Percentiles rank a stretch among this genome's conserved stretches.
Evolutionary conservation across 2,797 vertebrate genomes (phyloP).

Genomic region (Macropus fuliginosus): DNA sequence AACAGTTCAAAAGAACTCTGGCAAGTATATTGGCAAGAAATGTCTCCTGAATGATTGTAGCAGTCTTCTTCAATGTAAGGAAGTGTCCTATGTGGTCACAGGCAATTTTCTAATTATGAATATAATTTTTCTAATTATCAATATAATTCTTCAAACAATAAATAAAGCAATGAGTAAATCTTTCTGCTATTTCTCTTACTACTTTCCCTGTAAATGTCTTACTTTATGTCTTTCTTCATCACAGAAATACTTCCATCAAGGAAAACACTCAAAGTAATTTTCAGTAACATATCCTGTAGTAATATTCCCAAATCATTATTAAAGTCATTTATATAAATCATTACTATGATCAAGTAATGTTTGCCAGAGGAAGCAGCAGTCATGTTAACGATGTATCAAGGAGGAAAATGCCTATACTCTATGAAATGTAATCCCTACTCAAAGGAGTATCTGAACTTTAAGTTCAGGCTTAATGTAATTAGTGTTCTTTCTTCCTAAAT

Average conservation of each 20-base stretch:
- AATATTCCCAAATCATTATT: neutral
- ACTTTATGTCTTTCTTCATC: neutral
- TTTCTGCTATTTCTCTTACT: neutral
- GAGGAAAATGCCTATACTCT: constrained; percentile 39
- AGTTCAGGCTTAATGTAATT: constrained; percentile 52
- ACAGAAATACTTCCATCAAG: neutral
- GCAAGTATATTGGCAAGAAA: neutral
- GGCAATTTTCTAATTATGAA: neutral
- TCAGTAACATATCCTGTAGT: neutral
- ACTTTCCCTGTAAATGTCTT: neutral
- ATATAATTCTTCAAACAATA: neutral
- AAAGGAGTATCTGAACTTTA: constrained; percentile 53
- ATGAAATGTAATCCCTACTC: constrained; percentile 57
- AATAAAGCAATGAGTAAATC: neutral
- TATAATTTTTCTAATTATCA: neutral
- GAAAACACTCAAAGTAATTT: neutral
- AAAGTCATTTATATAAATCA: neutral
- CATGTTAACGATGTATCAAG: constrained; percentile 38
- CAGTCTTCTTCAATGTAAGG: neutral
- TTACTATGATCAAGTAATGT: constrained; percentile 59
- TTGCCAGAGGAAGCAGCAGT: constrained; percentile 49
- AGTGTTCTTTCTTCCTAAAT: constrained; percentile 62
- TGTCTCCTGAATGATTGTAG: neutral
- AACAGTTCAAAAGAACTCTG: neutral
- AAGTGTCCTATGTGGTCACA: neutral